Evolutionary conservation across 2,888 invertebrate genomes (phyloP), one percentile per base, ranked within the genome.

Genomic region (Lucinisca nassula): DNA sequence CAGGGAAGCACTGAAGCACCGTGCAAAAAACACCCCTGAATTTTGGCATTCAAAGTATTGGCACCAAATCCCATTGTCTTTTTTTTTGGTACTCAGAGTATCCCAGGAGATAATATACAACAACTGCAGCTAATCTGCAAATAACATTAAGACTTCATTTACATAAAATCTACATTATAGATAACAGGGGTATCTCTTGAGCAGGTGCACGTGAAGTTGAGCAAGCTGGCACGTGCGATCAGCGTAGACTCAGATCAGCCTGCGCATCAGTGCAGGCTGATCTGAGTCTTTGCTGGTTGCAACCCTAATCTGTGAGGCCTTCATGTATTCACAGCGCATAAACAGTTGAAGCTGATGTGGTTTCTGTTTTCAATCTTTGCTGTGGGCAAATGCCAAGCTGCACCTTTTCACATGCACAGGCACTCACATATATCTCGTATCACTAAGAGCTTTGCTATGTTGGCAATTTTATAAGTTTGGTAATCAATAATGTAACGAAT

Each of bases 1-100:
- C 61, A 61, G 61, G 6, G 3, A 27, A 4, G 61, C 24, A 61
- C 61, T 61, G 61, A 21, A 27, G 24, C 61, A 61, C 61, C 61
- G 27, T 10, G 61, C 6, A 61, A 61, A 61, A 61, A 61, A 30
- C 24, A n/a, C n/a, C n/a, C n/a, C n/a, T 45, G 17, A 17, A 27
- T 10, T 24, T 30, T 27, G 30, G 61, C 61, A 61, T 61, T 61
- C 30, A 6, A 61, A 27, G 61, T 21, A 61, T 61, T 61, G 61
- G 61, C 61, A 61, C 61, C 27, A 61, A 61, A 51, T 51, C 61
- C 61, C 61, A 61, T 61, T 61, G 61, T 61, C 24, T 61, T 61
- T 61, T 61, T 61, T 61, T 61, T 61, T 61, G 21, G 61, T 21
- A 61, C 61, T 61, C 27, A 61, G 17, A 27, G 30, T 61, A 61